Conservation (phyloP, 2,797 vertebrate genomes). For the Poliocrania exsul region DNA sequence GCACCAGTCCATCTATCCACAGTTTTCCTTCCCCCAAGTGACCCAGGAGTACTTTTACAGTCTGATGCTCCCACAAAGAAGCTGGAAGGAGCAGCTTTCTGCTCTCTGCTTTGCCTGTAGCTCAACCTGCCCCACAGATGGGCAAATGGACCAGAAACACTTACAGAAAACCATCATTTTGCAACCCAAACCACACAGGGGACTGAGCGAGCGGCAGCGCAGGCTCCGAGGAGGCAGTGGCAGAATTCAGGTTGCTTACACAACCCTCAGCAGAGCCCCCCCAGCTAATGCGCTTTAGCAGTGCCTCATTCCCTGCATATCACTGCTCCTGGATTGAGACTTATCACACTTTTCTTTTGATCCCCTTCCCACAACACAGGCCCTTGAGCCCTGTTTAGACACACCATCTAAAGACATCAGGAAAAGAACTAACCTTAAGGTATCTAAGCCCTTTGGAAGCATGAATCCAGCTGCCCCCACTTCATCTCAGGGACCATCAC, state of each 20-base stretch:
- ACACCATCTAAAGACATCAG: not conserved
- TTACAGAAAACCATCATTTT: not conserved
- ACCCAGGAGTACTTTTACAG: not conserved
- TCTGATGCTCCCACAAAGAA: not conserved
- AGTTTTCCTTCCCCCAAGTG: accelerated
- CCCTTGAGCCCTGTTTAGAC: not conserved
- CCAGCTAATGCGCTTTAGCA: not conserved
- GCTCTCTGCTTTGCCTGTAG: not conserved
- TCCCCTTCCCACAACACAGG: not conserved
- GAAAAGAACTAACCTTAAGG: not conserved
- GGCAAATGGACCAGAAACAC: not conserved
- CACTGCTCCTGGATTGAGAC: not conserved
- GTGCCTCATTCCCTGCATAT: not conserved
- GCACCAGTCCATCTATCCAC: not conserved
- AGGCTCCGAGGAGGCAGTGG: not conserved
- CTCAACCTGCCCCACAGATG: not conserved
- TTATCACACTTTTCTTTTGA: not conserved
- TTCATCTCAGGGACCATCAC: not conserved
- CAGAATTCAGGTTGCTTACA: not conserved
- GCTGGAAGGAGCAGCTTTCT: not conserved
- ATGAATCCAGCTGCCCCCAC: not conserved
- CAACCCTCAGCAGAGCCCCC: not conserved
- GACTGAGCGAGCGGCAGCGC: accelerated
- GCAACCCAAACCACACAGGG: not conserved
- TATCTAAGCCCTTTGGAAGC: not conserved